Evolutionary conservation across 2,888 invertebrate genomes (phyloP).

Genomic region (Caenorhabditis zanzibari): DNA sequence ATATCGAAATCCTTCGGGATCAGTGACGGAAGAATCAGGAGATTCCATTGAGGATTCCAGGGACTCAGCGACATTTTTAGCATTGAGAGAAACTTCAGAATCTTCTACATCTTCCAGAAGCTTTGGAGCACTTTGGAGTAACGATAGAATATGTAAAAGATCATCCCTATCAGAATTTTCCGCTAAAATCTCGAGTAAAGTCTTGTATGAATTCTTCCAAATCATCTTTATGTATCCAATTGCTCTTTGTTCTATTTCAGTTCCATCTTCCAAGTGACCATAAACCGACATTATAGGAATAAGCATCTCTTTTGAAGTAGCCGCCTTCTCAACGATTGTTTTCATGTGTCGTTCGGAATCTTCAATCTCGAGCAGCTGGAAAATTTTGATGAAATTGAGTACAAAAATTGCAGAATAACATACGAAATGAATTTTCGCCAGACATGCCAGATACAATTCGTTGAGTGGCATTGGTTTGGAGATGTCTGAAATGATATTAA

Average conservation of each 20-base stretch:
- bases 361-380: conserved; percentile 56
- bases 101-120: neutral
- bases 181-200: conserved; percentile 2
- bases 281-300: conserved; percentile 51
- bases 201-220: conserved; percentile 18
- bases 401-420: conserved; percentile 6
- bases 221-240: conserved; percentile 32
- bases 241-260: conserved; percentile 48
- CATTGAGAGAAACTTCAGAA: neutral
- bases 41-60: neutral
- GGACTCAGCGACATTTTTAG: neutral
- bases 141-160: conserved; percentile 14
- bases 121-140: conserved; percentile 28
- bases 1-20: conserved; percentile 16
- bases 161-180: neutral
- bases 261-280: conserved; percentile 50
- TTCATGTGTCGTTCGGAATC: conserved; percentile 20
- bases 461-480: conserved; percentile 42
- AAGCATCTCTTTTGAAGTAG: conserved; percentile 43
- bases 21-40: conserved; percentile 3
- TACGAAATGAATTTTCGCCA: conserved; percentile 66
- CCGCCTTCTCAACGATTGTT: conserved; percentile 21
- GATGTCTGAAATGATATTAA: conserved; percentile 46
- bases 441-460: conserved; percentile 29
- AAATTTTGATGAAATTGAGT: no score